Conservation (phyloP, 2,113 vertebrate species). For the Perca fluviatilis region DNA sequence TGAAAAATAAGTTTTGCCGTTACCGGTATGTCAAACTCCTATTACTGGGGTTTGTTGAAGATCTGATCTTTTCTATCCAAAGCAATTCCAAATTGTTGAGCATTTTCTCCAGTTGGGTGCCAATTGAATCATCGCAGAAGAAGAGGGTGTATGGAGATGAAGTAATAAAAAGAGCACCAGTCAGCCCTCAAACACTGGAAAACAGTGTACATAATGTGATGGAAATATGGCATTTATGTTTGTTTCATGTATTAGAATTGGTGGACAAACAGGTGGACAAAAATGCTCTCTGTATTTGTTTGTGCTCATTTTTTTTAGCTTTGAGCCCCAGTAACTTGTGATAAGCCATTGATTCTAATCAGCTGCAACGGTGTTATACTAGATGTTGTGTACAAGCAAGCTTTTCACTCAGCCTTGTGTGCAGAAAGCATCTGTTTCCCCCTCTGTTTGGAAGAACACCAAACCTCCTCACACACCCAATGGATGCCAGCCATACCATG, state of each 20-base stretch:
- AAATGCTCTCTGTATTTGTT: background rate
- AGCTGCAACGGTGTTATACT: background rate
- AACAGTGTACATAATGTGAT: background rate
- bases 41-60: background rate
- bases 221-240: background rate
- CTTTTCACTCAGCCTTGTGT: conserved; percentile 6
- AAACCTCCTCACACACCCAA: conserved; percentile 64
- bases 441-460: conserved; percentile 50
- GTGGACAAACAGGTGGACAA: too few relatives aligned
- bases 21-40: background rate
- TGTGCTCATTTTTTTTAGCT: background rate
- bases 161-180: background rate
- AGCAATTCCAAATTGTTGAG: background rate
- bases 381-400: conserved; percentile 6
- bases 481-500: conserved; percentile 58
- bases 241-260: background rate
- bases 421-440: conserved; percentile 46
- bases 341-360: background rate
- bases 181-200: background rate
- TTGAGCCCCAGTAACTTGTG: background rate
- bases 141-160: background rate
- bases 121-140: background rate
- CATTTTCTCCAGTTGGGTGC: background rate
- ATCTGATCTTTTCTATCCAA: background rate
- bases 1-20: background rate